phyloP scores from a whole-genome alignment of 1,140 invertebrate species.

The Diabrotica virgifera region DNA sequence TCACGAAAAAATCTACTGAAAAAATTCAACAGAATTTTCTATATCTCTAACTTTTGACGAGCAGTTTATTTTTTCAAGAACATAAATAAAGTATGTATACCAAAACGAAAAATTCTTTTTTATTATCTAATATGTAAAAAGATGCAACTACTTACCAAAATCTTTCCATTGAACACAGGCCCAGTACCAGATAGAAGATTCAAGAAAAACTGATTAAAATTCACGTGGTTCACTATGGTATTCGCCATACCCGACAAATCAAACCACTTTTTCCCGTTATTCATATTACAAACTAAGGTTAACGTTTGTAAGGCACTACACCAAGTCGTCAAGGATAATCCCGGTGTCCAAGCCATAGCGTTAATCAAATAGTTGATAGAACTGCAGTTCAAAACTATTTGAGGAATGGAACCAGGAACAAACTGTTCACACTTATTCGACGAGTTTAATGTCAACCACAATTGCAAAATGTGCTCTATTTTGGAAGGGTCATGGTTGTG shows the following conservation, averaged over 20 bases:
- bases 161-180: slow-evolving; percentile 54
- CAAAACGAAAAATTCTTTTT: too few relatives aligned
- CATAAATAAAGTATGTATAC: too few relatives aligned
- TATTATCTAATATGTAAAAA: too few relatives aligned
- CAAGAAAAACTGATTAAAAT: slow-evolving; percentile 69
- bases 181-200: slow-evolving; percentile 68
- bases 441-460: slow-evolving; percentile 81
- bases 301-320: slow-evolving; percentile 59
- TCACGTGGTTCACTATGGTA: slow-evolving; percentile 63
- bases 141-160: slow-evolving; percentile 50
- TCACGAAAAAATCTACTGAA: too few relatives aligned
- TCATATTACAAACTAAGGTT: slow-evolving; percentile 43
- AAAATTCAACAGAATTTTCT: too few relatives aligned
- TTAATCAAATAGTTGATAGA: slow-evolving; percentile 70
- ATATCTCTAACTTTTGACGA: too few relatives aligned
- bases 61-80: too few relatives aligned
- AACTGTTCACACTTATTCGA: slow-evolving; percentile 48
- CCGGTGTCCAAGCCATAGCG: slow-evolving; percentile 63
- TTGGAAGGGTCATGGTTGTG: slow-evolving; percentile 54
- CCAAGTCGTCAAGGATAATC: slow-evolving; percentile 70
- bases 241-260: slow-evolving; percentile 39
- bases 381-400: slow-evolving; percentile 66
- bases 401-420: slow-evolving; percentile 63
- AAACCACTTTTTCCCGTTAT: slow-evolving; percentile 33
- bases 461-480: slow-evolving; percentile 75